These are phyloP conservation scores for Aviceda subcristata DNA, from an alignment of 2,113 vertebrate genomes.

Conservation along the genomic window DNA sequence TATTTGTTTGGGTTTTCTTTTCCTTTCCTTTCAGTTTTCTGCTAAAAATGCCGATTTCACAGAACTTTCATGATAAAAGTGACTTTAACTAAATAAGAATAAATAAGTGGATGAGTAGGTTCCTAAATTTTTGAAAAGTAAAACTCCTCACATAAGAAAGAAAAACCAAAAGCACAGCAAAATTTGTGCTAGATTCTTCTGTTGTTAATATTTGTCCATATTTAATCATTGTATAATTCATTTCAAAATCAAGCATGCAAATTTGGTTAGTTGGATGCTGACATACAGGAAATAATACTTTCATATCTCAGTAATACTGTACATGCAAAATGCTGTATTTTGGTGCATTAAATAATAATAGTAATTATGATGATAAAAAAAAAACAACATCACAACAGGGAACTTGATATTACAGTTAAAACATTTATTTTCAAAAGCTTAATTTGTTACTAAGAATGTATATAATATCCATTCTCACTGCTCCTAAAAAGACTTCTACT, in stretches of 20 bases:
- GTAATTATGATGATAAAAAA: not conserved
- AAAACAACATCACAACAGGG: no score
- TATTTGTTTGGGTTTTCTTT: not conserved
- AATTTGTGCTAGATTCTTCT: not conserved
- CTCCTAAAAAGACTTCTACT: not conserved
- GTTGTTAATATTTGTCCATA: not conserved
- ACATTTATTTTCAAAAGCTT: not conserved
- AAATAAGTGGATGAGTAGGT: not conserved
- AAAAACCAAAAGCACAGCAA: not conserved
- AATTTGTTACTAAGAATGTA: not conserved
- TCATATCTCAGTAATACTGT: not conserved
- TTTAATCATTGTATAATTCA: not conserved
- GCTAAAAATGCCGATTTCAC: not conserved
- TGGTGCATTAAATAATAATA: not conserved
- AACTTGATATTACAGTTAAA: not conserved
- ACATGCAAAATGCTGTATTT: not conserved
- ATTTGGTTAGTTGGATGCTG: not conserved
- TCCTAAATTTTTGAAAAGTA: not conserved
- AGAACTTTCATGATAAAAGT: not conserved
- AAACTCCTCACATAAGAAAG: not conserved
- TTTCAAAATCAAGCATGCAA: not conserved
- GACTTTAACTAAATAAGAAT: not conserved
- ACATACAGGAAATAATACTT: not conserved
- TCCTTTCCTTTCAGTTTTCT: no score
- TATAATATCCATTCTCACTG: not conserved